A percentile compares a stretch with the other conserved stretches of the same genome.
These are phyloP conservation scores for Acrocephalus arundinaceus DNA, from an alignment of 2,113 vertebrate species.

Conservation along the genomic window DNA sequence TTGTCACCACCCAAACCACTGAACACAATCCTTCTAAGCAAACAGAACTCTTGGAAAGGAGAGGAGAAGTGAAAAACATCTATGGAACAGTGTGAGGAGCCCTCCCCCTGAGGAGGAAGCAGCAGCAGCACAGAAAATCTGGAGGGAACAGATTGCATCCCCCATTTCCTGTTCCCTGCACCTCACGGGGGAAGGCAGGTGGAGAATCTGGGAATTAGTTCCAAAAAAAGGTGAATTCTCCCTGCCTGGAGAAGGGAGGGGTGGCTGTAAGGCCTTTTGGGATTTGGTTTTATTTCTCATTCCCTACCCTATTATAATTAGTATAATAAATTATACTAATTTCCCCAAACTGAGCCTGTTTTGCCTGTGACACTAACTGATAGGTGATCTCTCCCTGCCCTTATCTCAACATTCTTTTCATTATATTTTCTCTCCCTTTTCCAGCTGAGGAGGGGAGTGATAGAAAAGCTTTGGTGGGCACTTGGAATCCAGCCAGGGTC, in stretches of 20 bases:
- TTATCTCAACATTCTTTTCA: rapidly evolving
- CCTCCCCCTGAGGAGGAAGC: not conserved
- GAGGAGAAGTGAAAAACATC: not conserved
- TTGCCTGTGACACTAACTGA: not conserved
- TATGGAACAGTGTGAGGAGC: not conserved
- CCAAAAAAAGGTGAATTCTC: too few species aligned
- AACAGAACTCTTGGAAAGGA: not conserved
- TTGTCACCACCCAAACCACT: not conserved
- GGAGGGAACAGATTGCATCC: not conserved
- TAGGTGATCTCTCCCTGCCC: not conserved
- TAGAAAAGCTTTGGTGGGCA: not conserved
- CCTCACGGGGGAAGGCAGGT: rapidly evolving
- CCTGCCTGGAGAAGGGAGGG: not conserved
- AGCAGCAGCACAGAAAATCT: not conserved
- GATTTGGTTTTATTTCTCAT: not conserved
- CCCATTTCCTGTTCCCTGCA: not conserved
- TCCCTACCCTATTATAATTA: too few species aligned
- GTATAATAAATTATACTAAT: not conserved
- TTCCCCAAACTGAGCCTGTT: not conserved
- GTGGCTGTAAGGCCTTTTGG: too few species aligned
- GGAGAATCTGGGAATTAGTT: not conserved
- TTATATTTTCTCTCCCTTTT: not conserved
- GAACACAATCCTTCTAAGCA: not conserved
- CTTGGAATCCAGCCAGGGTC: not conserved
- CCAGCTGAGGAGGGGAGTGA: not conserved